These are phyloP conservation scores for Plestiodon gilberti DNA, from an alignment of 2,113 vertebrate species.

Conservation along the genomic window DNA sequence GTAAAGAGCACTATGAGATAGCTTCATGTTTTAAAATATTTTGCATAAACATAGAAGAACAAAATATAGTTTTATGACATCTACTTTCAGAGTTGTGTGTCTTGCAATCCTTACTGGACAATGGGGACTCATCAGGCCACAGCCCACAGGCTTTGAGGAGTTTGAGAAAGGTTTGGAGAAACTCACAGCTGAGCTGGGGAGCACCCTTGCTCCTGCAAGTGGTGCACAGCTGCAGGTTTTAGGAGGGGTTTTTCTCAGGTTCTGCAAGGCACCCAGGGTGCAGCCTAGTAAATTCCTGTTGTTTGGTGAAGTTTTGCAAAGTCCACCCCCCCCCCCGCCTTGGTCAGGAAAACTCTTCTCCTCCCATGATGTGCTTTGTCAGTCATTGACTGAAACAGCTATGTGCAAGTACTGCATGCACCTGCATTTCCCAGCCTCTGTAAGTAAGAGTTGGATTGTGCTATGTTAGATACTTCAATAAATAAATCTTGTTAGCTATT, in stretches of 20 bases:
- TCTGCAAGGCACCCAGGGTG: background rate
- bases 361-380: too few relatives aligned
- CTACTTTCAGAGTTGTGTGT: background rate
- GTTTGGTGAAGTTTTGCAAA: background rate
- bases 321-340: background rate
- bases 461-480: background rate
- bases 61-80: background rate
- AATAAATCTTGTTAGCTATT: background rate
- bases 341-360: background rate
- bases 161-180: background rate
- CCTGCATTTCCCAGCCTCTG: background rate
- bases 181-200: too few relatives aligned
- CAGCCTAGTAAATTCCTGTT: background rate
- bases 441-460: background rate
- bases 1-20: background rate
- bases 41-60: background rate
- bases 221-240: too few relatives aligned
- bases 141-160: background rate
- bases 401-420: background rate
- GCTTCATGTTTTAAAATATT: conserved; percentile 6
- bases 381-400: background rate
- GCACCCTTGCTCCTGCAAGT: too few relatives aligned
- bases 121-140: background rate
- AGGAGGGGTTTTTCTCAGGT: background rate
- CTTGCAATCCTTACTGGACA: background rate